A percentile compares a stretch with the other conserved stretches of the same genome.
phyloP scores from a whole-genome alignment of 2,888 invertebrate genomes.

The Copidosoma aretas region DNA sequence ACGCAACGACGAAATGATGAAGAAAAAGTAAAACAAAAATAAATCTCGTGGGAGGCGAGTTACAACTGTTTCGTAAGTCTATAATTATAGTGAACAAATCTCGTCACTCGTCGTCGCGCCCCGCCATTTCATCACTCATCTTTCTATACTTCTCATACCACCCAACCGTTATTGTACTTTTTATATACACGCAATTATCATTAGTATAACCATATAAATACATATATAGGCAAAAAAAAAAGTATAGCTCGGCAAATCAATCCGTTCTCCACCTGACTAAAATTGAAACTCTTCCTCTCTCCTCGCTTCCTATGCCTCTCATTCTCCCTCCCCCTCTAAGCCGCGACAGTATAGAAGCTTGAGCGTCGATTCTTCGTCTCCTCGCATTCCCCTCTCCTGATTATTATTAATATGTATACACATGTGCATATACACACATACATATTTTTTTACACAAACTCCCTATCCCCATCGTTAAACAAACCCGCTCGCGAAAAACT shows the following conservation, averaged over 20 bases:
- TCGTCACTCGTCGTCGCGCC: slow-evolving; percentile 27
- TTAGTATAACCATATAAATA: slow-evolving; percentile 6
- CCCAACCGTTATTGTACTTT: not conserved
- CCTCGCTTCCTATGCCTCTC: slow-evolving; percentile 7
- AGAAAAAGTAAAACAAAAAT: slow-evolving; percentile 14
- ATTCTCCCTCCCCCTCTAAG: slow-evolving; percentile 6
- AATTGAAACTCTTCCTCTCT: slow-evolving; percentile 9
- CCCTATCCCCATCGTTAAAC: slow-evolving; percentile 7
- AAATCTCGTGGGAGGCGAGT: slow-evolving; percentile 19
- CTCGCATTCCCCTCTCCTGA: not conserved
- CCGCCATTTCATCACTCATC: slow-evolving; percentile 4
- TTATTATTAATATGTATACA: not conserved
- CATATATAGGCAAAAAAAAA: slow-evolving; percentile 5
- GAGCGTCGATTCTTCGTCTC: slow-evolving; percentile 11
- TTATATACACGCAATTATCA: slow-evolving; percentile 4
- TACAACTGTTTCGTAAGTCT: slow-evolving; percentile 12
- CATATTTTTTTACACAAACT: slow-evolving; percentile 8
- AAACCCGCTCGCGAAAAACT: not conserved
- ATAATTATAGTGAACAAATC: slow-evolving; percentile 18
- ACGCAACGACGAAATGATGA: slow-evolving; percentile 20
- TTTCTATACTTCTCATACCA: not conserved
- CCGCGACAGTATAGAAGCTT: slow-evolving; percentile 22
- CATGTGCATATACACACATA: not conserved
- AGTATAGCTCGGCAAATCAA: slow-evolving; percentile 18
- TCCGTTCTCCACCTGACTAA: slow-evolving; percentile 16